Evolutionary conservation across 2,888 invertebrate species (phyloP), one percentile per base, ranked within the genome.

Genomic region (Notodonta ziczac): DNA sequence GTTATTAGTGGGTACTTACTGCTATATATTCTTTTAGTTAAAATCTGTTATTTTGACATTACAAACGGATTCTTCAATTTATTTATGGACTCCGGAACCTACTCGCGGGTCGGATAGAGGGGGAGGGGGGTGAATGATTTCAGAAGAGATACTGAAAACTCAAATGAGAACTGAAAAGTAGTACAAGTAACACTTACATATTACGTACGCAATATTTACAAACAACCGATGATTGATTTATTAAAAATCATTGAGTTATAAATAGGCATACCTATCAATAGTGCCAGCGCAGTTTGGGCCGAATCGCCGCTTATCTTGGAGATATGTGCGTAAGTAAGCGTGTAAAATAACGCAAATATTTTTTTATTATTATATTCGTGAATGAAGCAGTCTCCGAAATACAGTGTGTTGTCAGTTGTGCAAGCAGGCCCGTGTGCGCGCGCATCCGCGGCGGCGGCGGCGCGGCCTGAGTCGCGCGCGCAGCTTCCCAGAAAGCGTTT

Each of bases 401-500:
- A 50, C 7, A 14, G 50, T 50, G 50, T 16, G 16, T 7, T n/a
- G 46, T 2, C 46, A 46, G n/a, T 1, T n/a, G 46, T 4, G 46
- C 46, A n/a, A n/a, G 13, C 44, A 12, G 46, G 13, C 13, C 7
- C 32, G 52, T 5, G 24, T 42, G 44, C 40, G 40, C 42, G 40
- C 10, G 60, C 66, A 58, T 61, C 54, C 39, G 60, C 46, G 60
- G 61, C 24, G n/a, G n/a, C n/a, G n/a, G 24, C 24, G 24, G 24
- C 51, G 62, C 55, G 48, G 61, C 61, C 74, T 77, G 57, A 35
- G 56, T 48, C 65, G 71, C 65, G 44, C 0, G 66, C 69, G 80
- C 84, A 85, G 85, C 84, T 93, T 93, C 93, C 80, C 82, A 83
- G 93, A 92, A 92, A 86, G 82, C 93, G 89, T 93, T 93, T 92